Conservation (phyloP, 1,140 invertebrate species). For the Diachasma alloeum region DNA sequence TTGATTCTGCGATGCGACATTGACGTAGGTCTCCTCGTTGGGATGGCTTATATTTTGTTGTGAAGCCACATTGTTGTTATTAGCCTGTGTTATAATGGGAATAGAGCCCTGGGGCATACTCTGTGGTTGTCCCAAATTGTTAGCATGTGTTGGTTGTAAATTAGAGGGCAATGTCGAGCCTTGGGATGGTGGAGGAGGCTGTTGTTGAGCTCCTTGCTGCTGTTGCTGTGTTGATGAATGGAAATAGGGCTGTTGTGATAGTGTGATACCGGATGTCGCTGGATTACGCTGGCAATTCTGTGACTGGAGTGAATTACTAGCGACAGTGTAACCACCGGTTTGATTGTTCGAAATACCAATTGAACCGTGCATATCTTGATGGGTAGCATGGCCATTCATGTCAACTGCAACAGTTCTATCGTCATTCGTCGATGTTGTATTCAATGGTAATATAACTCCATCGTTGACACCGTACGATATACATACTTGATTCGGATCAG, state of each 20-base stretch:
- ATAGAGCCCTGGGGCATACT: constrained; percentile 69
- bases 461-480: constrained; percentile 64
- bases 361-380: constrained; percentile 51
- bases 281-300: constrained; percentile 46
- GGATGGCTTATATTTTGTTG: constrained; percentile 58
- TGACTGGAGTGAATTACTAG: constrained; percentile 39
- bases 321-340: constrained; percentile 36
- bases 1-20: constrained; percentile 48
- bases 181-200: constrained; percentile 49
- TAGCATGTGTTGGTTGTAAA: constrained; percentile 66
- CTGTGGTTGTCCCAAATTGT: constrained; percentile 64
- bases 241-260: constrained; percentile 49
- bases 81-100: constrained; percentile 67
- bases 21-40: constrained; percentile 48
- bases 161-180: constrained; percentile 69
- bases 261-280: constrained; percentile 40
- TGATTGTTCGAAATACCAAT: constrained; percentile 38
- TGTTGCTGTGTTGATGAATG: constrained; percentile 43
- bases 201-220: constrained; percentile 44
- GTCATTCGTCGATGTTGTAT: constrained; percentile 42
- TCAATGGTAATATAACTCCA: constrained; percentile 53
- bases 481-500: constrained; percentile 61
- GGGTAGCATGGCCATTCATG: constrained; percentile 53
- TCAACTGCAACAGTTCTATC: constrained; percentile 48
- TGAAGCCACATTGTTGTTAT: constrained; percentile 64